A percentile compares a stretch with the other conserved stretches of the same genome.
phyloP scores from a whole-genome alignment of 2,888 invertebrate genomes.

The Chydorus sphaericus region DNA sequence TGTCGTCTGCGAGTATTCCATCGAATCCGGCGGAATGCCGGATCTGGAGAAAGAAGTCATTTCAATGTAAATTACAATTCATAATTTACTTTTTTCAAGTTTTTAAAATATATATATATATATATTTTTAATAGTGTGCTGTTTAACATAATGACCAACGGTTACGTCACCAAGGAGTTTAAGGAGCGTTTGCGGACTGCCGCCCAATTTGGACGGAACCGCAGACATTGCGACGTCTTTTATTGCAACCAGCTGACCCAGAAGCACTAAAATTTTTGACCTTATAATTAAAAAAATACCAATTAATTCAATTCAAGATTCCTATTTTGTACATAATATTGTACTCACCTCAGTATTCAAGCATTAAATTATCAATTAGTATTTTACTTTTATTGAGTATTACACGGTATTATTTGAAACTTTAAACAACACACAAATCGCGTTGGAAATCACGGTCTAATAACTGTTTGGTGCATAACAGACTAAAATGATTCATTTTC shows the following conservation, averaged over 20 bases:
- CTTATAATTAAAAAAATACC: not conserved
- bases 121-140: slow-evolving; percentile 14
- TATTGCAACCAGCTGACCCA: slow-evolving; percentile 8
- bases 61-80: slow-evolving; percentile 13
- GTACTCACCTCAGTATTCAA: no score
- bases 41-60: slow-evolving; percentile 14
- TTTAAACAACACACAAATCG: no score
- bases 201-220: slow-evolving; percentile 13
- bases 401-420: no score
- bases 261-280: not conserved
- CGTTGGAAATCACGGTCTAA: no score
- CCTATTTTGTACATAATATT: not conserved
- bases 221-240: slow-evolving; percentile 8
- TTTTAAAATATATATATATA: not conserved
- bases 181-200: slow-evolving; percentile 16
- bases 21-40: not conserved
- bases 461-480: no score
- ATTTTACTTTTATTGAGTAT: no score
- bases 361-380: no score
- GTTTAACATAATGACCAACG: slow-evolving; percentile 18
- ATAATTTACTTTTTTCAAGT: no score
- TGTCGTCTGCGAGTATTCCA: slow-evolving; percentile 14
- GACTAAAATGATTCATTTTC: no score
- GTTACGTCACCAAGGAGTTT: slow-evolving; percentile 13
- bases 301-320: not conserved